Evolutionary conservation across 2,113 vertebrate species (phyloP).

Genomic region (Pelecanus crispus): DNA sequence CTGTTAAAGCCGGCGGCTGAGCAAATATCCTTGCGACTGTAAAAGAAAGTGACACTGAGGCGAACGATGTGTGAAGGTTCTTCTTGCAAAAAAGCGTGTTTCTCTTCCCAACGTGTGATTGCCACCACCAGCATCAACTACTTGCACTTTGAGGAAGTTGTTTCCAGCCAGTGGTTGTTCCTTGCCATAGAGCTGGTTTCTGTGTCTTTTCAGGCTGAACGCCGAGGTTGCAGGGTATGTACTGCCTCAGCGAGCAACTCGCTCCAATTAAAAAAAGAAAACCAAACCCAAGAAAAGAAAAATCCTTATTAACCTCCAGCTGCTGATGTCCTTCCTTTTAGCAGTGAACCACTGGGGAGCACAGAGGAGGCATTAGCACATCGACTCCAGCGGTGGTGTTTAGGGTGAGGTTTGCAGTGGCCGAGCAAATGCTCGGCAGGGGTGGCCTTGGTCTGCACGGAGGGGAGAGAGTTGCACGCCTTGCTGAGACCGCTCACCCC

Average conservation of each 20-base stretch:
- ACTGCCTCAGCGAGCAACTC: background rate
- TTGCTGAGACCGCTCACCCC: background rate
- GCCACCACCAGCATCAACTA: background rate
- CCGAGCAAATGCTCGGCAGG: background rate
- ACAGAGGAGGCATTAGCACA: background rate
- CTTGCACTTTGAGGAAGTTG: background rate
- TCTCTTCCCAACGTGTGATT: background rate
- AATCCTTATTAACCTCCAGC: background rate
- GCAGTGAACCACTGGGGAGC: background rate
- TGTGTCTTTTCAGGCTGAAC: background rate
- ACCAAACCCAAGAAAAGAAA: background rate
- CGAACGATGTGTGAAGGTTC: fast-evolving
- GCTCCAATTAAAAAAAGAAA: background rate
- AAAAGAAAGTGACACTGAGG: background rate
- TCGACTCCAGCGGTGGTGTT: background rate
- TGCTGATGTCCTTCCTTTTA: background rate
- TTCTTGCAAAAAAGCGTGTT: background rate
- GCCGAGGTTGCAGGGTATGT: background rate
- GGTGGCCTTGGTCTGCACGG: background rate
- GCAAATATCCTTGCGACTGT: background rate
- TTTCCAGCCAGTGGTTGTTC: background rate
- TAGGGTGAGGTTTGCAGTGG: background rate
- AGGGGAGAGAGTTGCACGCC: background rate
- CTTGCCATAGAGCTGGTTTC: background rate
- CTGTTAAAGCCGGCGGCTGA: background rate